Evolutionary conservation across 2,797 vertebrate species (phyloP).

Genomic region (Falco naumanni): DNA sequence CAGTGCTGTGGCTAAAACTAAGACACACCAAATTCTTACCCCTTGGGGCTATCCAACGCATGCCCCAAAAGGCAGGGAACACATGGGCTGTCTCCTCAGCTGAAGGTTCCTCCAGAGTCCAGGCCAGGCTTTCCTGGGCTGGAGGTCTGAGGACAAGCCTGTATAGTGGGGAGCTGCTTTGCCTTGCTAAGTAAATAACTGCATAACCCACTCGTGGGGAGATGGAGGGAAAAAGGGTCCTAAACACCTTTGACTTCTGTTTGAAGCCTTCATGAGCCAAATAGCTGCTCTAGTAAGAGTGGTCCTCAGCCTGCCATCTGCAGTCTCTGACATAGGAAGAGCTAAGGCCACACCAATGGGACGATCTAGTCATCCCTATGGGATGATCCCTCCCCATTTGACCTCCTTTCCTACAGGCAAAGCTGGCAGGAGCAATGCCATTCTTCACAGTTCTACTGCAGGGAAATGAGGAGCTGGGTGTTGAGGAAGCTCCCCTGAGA

Average conservation of each 20-base stretch:
- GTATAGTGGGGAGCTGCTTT: background rate
- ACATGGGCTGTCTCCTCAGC: background rate
- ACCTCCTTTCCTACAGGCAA: background rate
- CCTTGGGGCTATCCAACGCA: background rate
- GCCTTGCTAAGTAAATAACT: background rate
- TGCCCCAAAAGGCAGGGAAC: background rate
- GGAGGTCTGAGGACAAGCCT: background rate
- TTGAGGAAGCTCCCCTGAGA: background rate
- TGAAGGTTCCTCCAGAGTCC: background rate
- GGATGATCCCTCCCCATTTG: background rate
- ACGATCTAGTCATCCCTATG: too few species aligned
- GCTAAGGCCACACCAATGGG: background rate
- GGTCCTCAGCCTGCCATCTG: background rate
- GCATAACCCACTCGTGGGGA: background rate
- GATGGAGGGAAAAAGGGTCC: background rate
- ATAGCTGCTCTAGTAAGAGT: background rate
- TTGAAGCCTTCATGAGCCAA: background rate
- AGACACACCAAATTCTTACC: background rate
- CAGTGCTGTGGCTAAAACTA: background rate
- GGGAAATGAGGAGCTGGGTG: background rate
- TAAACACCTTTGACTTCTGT: background rate
- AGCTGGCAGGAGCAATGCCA: background rate
- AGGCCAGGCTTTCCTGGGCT: background rate
- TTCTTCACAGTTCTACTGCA: background rate
- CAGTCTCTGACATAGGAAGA: background rate